Evolutionary conservation across 2,888 invertebrate species (phyloP), one percentile per base, ranked within the genome.

Genomic region (Apocheima hispidaria): DNA sequence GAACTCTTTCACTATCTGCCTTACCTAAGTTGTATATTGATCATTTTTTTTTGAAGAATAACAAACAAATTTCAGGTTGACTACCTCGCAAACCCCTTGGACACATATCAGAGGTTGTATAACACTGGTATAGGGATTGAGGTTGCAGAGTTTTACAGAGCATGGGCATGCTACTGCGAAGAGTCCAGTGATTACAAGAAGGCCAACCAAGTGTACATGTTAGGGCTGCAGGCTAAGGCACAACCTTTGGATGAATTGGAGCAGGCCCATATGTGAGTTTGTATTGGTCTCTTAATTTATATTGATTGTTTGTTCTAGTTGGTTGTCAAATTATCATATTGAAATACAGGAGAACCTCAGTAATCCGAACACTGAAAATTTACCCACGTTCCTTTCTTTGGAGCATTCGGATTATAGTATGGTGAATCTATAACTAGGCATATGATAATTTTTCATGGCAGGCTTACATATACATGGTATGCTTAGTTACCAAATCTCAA

Each of bases 151-250:
- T 96, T 98, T 80, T 99, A 98, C 82, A 94, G 96, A 71, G 96
- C 96, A 10, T 98, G 98, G 98, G 97, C 98, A 0, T 96, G 96
- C 79, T 96, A 97, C 74, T 95, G 97, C 75, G 98, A 98, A 84
- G 94, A 95, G 69, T 93, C 94, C 46, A 96, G 96, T 23, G 97
- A 98, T 90, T 95, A 94, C 74, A 96, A 96, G 79, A 95, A 95
- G 77, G 98, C 98, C 0, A 96, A 98, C 84, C 94, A 95, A 73
- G 95, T 98, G 21, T 97, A 96, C 79, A 93, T 95, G 76, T 88
- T 96, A 70, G 99, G 98, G 1, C 93, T 97, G 41, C 93, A 94
- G 46, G 95, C 95, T 52, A 93, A 94, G 33, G 98, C 98, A 1
- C 95, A 98, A 78, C 98, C 98, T 0, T 85, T 94, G 36, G 96